A percentile compares a stretch with the other conserved stretches of the same genome.
Evolutionary conservation across 2,113 vertebrate genomes (phyloP).

Genomic region (Pangasianodon hypophthalmus): DNA sequence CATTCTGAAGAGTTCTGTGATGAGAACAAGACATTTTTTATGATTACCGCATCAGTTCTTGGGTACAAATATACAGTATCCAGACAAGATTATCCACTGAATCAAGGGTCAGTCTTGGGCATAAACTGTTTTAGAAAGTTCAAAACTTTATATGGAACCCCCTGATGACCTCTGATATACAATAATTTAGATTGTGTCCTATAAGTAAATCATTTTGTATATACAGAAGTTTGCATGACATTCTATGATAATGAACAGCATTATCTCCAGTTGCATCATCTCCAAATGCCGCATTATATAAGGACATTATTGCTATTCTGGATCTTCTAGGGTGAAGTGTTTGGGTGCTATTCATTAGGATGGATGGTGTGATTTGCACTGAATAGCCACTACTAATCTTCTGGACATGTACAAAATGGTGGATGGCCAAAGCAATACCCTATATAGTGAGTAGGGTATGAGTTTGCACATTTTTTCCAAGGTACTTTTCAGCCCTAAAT

Average conservation of each 20-base stretch:
- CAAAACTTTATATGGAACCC: neutral
- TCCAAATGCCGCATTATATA: neutral
- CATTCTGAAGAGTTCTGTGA: neutral
- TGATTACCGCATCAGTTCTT: neutral
- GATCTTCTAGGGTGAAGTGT: neutral
- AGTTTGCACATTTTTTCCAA: neutral
- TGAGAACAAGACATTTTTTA: neutral
- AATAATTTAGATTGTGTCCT: neutral
- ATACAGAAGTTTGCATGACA: neutral
- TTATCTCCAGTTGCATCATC: neutral
- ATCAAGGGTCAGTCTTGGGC: neutral
- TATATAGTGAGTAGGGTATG: neutral
- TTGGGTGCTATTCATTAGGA: neutral
- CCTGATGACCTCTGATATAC: neutral
- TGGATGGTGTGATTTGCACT: neutral
- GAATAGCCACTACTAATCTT: neutral
- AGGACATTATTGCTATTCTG: neutral
- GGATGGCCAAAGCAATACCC: neutral
- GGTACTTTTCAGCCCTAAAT: neutral
- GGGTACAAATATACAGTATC: neutral
- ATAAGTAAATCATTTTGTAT: no score
- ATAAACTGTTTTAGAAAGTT: neutral
- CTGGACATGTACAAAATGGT: slow-evolving; percentile 9
- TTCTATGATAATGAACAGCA: neutral
- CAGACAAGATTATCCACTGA: neutral